These are phyloP conservation scores for Leptobrachium ailaonicum DNA, from an alignment of 2,113 vertebrate genomes.

Conservation along the genomic window DNA sequence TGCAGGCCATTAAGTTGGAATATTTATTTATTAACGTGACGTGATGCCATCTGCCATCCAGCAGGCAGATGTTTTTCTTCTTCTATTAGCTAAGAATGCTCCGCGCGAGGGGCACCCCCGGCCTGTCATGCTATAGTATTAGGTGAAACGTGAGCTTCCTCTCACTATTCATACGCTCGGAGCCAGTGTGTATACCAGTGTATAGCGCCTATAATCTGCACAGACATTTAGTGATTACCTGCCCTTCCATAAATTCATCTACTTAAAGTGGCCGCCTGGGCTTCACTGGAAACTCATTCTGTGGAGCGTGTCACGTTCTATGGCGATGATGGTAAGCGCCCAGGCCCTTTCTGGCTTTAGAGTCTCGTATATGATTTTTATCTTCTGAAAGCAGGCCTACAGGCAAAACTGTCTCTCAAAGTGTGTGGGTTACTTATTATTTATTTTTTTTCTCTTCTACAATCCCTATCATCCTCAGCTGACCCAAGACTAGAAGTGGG, in stretches of 20 bases:
- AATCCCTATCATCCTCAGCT: no score
- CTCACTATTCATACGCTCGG: slow-evolving; percentile 35
- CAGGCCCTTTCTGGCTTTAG: no score
- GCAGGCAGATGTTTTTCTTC: slow-evolving; percentile 22
- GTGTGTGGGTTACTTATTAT: no score
- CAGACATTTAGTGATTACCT: slow-evolving; percentile 39
- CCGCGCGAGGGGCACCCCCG: slow-evolving; percentile 5
- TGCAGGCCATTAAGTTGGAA: slow-evolving; percentile 32
- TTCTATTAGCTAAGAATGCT: slow-evolving; percentile 31
- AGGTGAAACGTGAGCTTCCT: slow-evolving; percentile 37
- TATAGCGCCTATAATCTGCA: slow-evolving; percentile 34
- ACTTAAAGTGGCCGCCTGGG: slow-evolving; percentile 19
- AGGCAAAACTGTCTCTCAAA: no score
- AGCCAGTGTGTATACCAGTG: slow-evolving; percentile 18
- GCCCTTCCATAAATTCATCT: slow-evolving; percentile 33
- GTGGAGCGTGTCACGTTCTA: no score
- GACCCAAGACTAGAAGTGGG: no score
- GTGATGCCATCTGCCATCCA: slow-evolving; percentile 39
- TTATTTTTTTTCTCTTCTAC: no score
- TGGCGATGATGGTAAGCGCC: no score
- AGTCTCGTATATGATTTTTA: no score
- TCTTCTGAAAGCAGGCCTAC: no score
- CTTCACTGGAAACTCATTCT: neutral
- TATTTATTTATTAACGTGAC: slow-evolving; percentile 37
- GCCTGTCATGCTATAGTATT: slow-evolving; percentile 41